Percentiles rank a stretch among this genome's conserved stretches.
These are phyloP conservation scores for Tapirus terrestris DNA, from an alignment of 2,113 vertebrate species.

Conservation along the genomic window DNA sequence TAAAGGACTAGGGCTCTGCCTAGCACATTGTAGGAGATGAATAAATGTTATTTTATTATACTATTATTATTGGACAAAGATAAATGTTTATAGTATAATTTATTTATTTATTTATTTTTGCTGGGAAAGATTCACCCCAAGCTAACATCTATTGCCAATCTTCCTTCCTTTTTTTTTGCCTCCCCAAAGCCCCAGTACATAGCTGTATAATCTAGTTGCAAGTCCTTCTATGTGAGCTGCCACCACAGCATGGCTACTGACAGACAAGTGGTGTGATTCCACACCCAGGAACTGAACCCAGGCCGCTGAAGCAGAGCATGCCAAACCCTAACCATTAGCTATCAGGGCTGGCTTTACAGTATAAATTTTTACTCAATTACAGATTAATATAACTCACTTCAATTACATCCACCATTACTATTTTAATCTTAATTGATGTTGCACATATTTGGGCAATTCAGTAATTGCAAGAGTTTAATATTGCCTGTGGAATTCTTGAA, in stretches of 20 bases:
- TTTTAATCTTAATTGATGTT: background rate
- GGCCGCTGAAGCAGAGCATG: too few relatives aligned
- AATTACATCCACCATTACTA: background rate
- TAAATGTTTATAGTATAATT: background rate
- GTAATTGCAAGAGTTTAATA: background rate
- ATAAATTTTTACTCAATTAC: background rate
- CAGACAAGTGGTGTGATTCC: too few relatives aligned
- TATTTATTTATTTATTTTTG: background rate
- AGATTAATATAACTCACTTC: background rate
- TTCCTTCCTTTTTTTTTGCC: too few relatives aligned
- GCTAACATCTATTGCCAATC: too few relatives aligned
- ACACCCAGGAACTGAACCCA: too few relatives aligned
- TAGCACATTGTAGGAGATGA: background rate
- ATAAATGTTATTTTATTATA: background rate
- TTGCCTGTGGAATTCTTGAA: background rate
- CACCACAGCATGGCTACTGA: too few relatives aligned
- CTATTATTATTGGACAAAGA: background rate
- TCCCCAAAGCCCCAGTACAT: too few relatives aligned
- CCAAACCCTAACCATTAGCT: too few relatives aligned
- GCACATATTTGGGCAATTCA: background rate
- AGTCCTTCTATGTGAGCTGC: too few relatives aligned
- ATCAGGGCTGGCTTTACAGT: too few relatives aligned
- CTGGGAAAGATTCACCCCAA: too few relatives aligned
- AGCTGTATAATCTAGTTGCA: too few relatives aligned
- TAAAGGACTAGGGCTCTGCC: background rate